phyloP scores from a whole-genome alignment of 2,113 vertebrate species.

The Ranitomeya imitator region DNA sequence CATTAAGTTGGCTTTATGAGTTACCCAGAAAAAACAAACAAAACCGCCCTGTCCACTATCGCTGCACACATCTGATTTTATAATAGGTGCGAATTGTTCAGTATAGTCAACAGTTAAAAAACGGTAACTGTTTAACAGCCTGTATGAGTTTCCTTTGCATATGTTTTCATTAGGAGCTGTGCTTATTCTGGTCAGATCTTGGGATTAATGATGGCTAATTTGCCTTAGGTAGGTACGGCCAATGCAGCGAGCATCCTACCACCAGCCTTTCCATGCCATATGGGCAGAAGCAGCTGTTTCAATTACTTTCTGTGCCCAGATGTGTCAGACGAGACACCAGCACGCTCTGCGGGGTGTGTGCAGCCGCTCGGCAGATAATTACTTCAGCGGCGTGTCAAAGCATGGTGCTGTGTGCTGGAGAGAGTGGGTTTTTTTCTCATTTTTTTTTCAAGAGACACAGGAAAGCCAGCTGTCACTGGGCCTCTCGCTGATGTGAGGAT shows the following conservation, averaged over 20 bases:
- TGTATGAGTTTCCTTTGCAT: constrained; percentile 73
- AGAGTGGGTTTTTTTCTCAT: constrained; percentile 70
- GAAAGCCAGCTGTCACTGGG: constrained; percentile 91
- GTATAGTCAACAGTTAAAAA: not conserved
- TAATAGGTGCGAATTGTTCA: not conserved
- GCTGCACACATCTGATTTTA: not conserved
- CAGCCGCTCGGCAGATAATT: constrained; percentile 97
- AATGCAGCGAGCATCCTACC: constrained; percentile 77
- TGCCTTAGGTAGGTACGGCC: constrained; percentile 94
- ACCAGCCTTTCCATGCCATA: constrained; percentile 96
- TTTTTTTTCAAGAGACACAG: constrained; percentile 78
- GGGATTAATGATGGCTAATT: constrained; percentile 99
- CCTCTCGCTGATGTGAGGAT: constrained; percentile 76
- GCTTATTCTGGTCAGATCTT: constrained; percentile 98
- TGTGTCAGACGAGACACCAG: constrained; percentile 98
- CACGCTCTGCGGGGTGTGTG: constrained; percentile 87
- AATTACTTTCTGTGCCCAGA: constrained; percentile 99
- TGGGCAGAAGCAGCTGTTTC: constrained; percentile 99
- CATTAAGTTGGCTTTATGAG: not conserved
- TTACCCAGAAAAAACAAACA: not conserved
- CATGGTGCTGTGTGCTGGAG: constrained; percentile 82
- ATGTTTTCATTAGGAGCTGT: constrained; percentile 94
- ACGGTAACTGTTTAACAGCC: not conserved
- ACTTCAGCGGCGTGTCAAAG: constrained; percentile 91
- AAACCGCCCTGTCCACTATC: not conserved